Percentiles rank a stretch among this genome's conserved stretches.
Conservation (phyloP, 2,797 vertebrate genomes). For the Paratrypauchen microcephalus region DNA sequence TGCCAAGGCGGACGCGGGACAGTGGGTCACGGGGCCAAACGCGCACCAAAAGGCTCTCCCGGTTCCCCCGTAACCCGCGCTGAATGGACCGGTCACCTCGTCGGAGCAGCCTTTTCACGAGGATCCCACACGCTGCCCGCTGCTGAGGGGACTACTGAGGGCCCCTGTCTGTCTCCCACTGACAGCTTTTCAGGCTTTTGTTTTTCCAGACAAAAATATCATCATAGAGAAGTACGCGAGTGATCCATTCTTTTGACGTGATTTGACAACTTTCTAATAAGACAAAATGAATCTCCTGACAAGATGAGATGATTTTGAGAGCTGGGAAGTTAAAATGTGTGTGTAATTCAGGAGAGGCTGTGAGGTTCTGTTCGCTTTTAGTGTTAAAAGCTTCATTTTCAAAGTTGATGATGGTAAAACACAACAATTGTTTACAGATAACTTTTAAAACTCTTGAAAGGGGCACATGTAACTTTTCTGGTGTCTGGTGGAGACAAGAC, state of each 20-base stretch:
- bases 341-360: no score
- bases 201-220: constrained; percentile 47
- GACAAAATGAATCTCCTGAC: constrained; percentile 29
- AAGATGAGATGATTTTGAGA: not conserved
- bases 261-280: constrained; percentile 32
- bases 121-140: constrained; percentile 79
- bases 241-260: constrained; percentile 28
- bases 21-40: constrained; percentile 69
- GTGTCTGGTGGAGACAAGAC: no score
- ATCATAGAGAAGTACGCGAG: constrained; percentile 17
- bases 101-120: constrained; percentile 81
- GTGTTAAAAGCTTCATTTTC: not conserved
- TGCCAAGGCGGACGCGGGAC: constrained; percentile 62
- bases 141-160: constrained; percentile 37
- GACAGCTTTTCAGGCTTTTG: constrained; percentile 48
- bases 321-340: not conserved
- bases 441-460: no score
- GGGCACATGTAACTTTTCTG: no score
- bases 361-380: not conserved
- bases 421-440: not conserved
- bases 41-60: constrained; percentile 69
- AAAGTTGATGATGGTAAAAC: not conserved
- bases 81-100: constrained; percentile 80
- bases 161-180: constrained; percentile 37
- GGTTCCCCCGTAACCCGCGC: constrained; percentile 80